Evolutionary conservation across 2,888 invertebrate genomes (phyloP).

Genomic region (Trichogramma evanescens): DNA sequence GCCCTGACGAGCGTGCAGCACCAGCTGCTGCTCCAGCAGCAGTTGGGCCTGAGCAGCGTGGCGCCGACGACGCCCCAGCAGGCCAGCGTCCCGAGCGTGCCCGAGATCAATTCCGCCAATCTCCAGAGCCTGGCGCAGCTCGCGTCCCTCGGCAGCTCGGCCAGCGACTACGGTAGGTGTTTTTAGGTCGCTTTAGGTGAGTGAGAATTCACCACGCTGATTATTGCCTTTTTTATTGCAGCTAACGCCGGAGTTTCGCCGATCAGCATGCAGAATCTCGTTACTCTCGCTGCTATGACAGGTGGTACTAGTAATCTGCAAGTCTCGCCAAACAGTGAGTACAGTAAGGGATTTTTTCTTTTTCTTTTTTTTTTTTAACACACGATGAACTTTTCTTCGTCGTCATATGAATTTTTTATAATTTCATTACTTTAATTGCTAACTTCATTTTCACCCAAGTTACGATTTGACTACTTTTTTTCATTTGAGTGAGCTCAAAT

Average conservation of each 20-base stretch:
- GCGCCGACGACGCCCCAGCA: slow-evolving; percentile 46
- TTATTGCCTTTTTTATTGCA: too few species aligned
- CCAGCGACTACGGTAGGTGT: slow-evolving; percentile 44
- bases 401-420: too few species aligned
- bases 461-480: too few species aligned
- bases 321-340: slow-evolving; percentile 52
- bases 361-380: neutral
- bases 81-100: slow-evolving; percentile 36
- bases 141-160: slow-evolving; percentile 43
- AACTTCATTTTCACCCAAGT: too few species aligned
- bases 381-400: too few species aligned
- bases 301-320: slow-evolving; percentile 49
- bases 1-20: slow-evolving; percentile 44
- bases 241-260: slow-evolving; percentile 52
- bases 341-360: slow-evolving; percentile 2
- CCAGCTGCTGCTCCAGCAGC: slow-evolving; percentile 46
- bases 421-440: too few species aligned
- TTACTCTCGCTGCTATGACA: slow-evolving; percentile 80
- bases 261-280: slow-evolving; percentile 85
- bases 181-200: too few species aligned
- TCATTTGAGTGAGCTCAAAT: too few species aligned
- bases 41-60: slow-evolving; percentile 51
- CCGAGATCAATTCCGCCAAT: slow-evolving; percentile 53
- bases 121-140: slow-evolving; percentile 62
- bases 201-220: slow-evolving; percentile 7